Percentiles rank a stretch among this genome's conserved stretches.
These are phyloP conservation scores for Stomorhina lunata DNA, from an alignment of 2,888 invertebrate genomes.

Conservation along the genomic window DNA sequence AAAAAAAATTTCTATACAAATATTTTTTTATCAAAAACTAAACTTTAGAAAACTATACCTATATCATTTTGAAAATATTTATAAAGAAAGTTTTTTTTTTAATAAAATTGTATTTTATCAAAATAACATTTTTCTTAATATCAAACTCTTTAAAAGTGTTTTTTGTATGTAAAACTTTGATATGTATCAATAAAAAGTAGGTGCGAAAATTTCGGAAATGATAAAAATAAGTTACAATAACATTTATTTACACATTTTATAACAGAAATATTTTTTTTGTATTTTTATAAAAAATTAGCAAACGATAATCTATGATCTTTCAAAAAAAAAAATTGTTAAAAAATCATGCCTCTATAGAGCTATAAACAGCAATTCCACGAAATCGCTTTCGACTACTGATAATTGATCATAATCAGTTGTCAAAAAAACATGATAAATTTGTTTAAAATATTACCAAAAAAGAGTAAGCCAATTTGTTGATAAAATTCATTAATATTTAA, in stretches of 20 bases:
- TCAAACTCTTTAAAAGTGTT: too few species aligned
- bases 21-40: too few species aligned
- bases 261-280: not conserved
- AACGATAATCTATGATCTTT: not conserved
- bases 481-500: not conserved
- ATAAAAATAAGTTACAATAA: not conserved
- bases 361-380: conserved; percentile 25
- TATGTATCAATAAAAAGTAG: not conserved
- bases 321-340: not conserved
- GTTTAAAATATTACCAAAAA: conserved; percentile 13
- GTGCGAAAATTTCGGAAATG: not conserved
- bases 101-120: too few species aligned
- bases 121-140: too few species aligned
- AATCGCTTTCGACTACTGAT: not conserved
- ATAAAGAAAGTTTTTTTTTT: too few species aligned
- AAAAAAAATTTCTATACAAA: too few species aligned
- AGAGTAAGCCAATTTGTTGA: not conserved
- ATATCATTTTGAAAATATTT: too few species aligned
- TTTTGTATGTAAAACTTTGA: too few species aligned
- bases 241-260: conserved; percentile 19
- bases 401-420: conserved; percentile 27
- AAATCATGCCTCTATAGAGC: not conserved
- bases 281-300: conserved; percentile 32
- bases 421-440: not conserved
- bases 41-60: too few species aligned